Evolutionary conservation across 2,113 vertebrate species (phyloP).

Genomic region (Accipiter virgatus): DNA sequence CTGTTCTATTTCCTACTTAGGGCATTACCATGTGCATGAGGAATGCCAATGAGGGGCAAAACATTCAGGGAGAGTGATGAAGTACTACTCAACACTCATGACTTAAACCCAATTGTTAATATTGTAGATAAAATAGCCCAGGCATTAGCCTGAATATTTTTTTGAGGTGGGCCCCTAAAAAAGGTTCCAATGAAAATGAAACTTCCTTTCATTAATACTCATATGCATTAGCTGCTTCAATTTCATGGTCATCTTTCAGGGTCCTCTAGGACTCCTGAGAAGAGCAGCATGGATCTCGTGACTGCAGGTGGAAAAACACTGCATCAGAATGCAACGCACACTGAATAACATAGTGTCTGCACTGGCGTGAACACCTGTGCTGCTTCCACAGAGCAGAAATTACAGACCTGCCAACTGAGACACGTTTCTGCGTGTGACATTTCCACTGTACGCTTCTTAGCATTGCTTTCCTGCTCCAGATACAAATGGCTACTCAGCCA

Average conservation of each 20-base stretch:
- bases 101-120: not conserved
- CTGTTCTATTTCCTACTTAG: not conserved
- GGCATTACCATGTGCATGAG: not conserved
- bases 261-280: not conserved
- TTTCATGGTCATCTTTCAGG: not conserved
- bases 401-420: not conserved
- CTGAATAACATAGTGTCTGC: not conserved
- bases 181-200: not conserved
- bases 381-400: not conserved
- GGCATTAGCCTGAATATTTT: not conserved
- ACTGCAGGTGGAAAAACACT: not conserved
- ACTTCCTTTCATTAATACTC: not conserved
- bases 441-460: not conserved
- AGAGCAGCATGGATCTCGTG: fast-evolving
- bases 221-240: fast-evolving
- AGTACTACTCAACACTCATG: not conserved
- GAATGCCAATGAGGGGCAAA: not conserved
- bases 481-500: not conserved
- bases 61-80: not conserved
- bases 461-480: not conserved
- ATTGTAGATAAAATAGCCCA: not conserved
- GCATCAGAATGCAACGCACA: fast-evolving
- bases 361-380: not conserved
- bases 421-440: fast-evolving
- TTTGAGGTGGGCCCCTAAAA: not conserved